Conservation (phyloP, 2,888 invertebrate species). For the Agrilus biguttatus region DNA sequence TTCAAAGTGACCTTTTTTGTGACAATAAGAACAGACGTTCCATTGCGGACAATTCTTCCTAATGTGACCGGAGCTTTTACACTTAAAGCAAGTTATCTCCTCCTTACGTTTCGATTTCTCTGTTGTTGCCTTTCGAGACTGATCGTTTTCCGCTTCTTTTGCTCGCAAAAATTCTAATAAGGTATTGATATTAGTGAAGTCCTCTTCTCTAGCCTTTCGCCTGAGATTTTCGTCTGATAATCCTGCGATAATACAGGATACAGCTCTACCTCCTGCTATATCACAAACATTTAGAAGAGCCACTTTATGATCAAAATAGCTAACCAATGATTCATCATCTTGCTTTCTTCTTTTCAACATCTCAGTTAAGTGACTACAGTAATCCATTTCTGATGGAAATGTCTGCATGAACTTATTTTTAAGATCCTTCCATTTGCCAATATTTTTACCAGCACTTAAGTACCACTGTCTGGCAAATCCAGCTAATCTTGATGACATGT, state of each 20-base stretch:
- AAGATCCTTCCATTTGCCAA: constrained; percentile 8
- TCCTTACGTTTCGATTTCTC: neutral
- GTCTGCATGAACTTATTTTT: constrained; percentile 8
- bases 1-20: neutral
- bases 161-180: constrained; percentile 6
- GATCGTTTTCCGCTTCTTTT: neutral
- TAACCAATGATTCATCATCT: constrained; percentile 12
- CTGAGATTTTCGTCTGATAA: constrained; percentile 4
- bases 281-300: constrained; percentile 13
- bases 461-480: constrained; percentile 17
- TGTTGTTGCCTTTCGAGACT: neutral
- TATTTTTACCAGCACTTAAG: constrained; percentile 10
- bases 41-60: neutral
- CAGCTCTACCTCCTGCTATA: constrained; percentile 14
- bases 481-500: constrained; percentile 13
- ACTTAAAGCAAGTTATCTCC: neutral
- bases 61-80: neutral
- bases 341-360: constrained; percentile 13
- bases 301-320: constrained; percentile 16
- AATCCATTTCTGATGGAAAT: constrained; percentile 13
- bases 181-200: constrained; percentile 5
- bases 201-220: constrained; percentile 2
- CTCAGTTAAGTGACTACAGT: constrained; percentile 6
- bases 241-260: constrained; percentile 18
- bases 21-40: constrained; percentile 1